Conservation (phyloP, 2,113 vertebrate genomes). For the Psilopogon haemacephalus region DNA sequence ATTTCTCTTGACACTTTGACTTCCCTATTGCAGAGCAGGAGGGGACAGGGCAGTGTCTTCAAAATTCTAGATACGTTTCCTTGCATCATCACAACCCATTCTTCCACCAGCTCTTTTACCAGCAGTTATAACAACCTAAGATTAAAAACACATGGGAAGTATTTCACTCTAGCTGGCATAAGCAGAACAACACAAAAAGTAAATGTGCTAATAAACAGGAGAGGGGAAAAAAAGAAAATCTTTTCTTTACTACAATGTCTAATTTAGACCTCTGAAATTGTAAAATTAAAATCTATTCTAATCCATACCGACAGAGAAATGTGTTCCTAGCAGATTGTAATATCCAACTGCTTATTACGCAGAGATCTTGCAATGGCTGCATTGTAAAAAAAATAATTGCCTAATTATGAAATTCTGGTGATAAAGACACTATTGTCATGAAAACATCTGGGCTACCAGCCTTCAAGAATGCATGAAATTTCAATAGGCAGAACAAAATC, state of each 20-base stretch:
- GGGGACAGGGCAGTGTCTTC: neutral
- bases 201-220: neutral
- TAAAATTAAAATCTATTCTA: conserved; percentile 61
- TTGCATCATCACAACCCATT: neutral
- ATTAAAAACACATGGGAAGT: conserved; percentile 27
- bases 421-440: conserved; percentile 52
- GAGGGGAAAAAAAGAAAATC: conserved; percentile 18
- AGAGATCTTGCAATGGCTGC: conserved; percentile 18
- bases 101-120: neutral
- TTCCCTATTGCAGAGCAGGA: neutral
- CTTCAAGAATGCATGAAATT: conserved; percentile 8
- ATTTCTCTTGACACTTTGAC: neutral
- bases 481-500: conserved; percentile 33
- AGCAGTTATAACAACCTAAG: conserved; percentile 21
- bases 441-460: conserved; percentile 57
- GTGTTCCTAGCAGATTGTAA: conserved; percentile 32
- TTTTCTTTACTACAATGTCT: conserved; percentile 50
- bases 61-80: neutral
- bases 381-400: conserved; percentile 61
- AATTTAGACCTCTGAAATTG: conserved; percentile 47
- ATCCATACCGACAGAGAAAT: conserved; percentile 18
- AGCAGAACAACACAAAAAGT: neutral
- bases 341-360: conserved; percentile 47
- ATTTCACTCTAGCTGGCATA: conserved; percentile 16
- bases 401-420: conserved; percentile 46